Conservation (phyloP, 2,113 vertebrate genomes). For the Cyprinodon brontotheroides region DNA sequence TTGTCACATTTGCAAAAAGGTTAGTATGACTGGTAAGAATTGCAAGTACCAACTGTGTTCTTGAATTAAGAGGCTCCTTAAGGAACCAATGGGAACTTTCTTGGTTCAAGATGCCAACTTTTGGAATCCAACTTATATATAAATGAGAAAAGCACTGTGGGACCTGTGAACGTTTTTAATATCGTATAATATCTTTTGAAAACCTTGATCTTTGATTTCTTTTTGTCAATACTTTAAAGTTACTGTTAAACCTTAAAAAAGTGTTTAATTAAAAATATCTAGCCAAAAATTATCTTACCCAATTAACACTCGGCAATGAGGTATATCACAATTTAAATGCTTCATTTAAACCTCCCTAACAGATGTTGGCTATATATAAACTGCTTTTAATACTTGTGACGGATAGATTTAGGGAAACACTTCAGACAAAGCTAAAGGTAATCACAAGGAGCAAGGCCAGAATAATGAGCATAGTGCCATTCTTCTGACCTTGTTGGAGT, state of each 20-base stretch:
- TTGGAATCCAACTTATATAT: not conserved
- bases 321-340: constrained; percentile 39
- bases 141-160: not conserved
- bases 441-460: constrained; percentile 59
- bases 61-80: no score
- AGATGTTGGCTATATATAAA: constrained; percentile 43
- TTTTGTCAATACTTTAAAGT: no score
- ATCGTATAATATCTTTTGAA: not conserved
- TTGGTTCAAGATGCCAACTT: not conserved
- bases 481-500: constrained; percentile 60
- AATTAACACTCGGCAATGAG: constrained; percentile 28
- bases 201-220: not conserved
- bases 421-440: constrained; percentile 48
- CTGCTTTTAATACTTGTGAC: constrained; percentile 50
- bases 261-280: not conserved
- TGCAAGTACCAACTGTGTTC: no score
- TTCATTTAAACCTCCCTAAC: constrained; percentile 48
- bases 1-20: no score
- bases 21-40: no score
- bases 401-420: constrained; percentile 43
- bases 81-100: no score
- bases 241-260: not conserved
- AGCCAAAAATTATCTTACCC: constrained; percentile 13
- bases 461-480: constrained; percentile 59
- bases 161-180: not conserved